Evolutionary conservation across 2,113 vertebrate species (phyloP).

Genomic region (Hippocampus barbouri): DNA sequence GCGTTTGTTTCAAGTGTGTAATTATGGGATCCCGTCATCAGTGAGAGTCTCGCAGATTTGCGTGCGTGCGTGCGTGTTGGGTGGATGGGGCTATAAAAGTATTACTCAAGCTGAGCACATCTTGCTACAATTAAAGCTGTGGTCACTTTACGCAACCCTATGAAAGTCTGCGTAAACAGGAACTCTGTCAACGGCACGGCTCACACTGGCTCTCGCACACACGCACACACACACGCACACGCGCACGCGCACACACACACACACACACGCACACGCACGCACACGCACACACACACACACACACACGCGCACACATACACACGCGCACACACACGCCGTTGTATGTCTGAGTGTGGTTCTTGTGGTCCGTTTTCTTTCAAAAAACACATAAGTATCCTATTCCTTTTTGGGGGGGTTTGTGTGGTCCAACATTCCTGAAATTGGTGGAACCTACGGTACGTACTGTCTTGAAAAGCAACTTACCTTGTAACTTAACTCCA

Average conservation of each 20-base stretch:
- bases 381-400: conserved; percentile 41
- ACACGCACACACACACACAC: conserved; percentile 14
- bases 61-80: conserved; percentile 40
- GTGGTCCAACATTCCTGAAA: conserved; percentile 41
- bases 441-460: background rate
- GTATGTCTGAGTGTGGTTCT: conserved; percentile 47
- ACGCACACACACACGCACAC: background rate
- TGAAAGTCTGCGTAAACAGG: conserved; percentile 68
- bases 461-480: background rate
- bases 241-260: conserved; percentile 8
- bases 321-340: conserved; percentile 9
- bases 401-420: conserved; percentile 30
- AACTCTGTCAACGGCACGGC: conserved; percentile 49
- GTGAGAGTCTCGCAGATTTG: conserved; percentile 44
- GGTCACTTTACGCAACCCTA: conserved; percentile 67
- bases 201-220: conserved; percentile 31
- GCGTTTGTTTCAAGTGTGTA: conserved; percentile 34
- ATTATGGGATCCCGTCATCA: conserved; percentile 57
- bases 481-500: background rate
- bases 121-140: conserved; percentile 68
- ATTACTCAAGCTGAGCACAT: conserved; percentile 65
- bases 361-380: conserved; percentile 34
- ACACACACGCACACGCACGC: background rate
- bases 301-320: background rate
- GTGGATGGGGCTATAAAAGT: conserved; percentile 47